Conservation (phyloP, 2,113 vertebrate genomes). For the Saimiri boliviensis region DNA sequence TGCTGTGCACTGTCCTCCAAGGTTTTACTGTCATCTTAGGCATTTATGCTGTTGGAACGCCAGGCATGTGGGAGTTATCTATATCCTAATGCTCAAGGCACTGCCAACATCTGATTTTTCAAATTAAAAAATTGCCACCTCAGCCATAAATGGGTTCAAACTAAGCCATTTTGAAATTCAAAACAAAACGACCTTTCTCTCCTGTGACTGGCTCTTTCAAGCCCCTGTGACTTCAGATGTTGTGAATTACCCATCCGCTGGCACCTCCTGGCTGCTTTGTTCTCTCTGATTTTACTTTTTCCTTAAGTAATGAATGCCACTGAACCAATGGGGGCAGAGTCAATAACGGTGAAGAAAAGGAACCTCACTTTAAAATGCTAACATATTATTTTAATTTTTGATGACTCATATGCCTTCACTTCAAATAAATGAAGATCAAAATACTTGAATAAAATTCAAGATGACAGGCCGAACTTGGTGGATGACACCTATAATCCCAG, state of each 20-base stretch:
- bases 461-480: too few species aligned
- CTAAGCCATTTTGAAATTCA: neutral
- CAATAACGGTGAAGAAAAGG: neutral
- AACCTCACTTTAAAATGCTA: neutral
- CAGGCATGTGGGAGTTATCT: too few species aligned
- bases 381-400: slow-evolving; percentile 12
- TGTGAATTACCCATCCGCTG: neutral
- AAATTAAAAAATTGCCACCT: too few species aligned
- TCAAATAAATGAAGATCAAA: neutral
- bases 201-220: neutral
- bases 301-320: neutral
- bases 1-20: neutral
- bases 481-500: too few species aligned
- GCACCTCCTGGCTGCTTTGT: neutral
- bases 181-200: neutral
- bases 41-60: too few species aligned
- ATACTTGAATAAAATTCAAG: neutral
- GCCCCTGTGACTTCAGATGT: neutral
- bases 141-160: neutral
- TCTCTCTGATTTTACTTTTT: neutral
- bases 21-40: neutral
- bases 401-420: neutral
- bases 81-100: too few species aligned
- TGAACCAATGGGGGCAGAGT: neutral
- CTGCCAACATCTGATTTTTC: too few species aligned